Conservation (phyloP, 2,113 vertebrate species). For the Erpornis zantholeuca region DNA sequence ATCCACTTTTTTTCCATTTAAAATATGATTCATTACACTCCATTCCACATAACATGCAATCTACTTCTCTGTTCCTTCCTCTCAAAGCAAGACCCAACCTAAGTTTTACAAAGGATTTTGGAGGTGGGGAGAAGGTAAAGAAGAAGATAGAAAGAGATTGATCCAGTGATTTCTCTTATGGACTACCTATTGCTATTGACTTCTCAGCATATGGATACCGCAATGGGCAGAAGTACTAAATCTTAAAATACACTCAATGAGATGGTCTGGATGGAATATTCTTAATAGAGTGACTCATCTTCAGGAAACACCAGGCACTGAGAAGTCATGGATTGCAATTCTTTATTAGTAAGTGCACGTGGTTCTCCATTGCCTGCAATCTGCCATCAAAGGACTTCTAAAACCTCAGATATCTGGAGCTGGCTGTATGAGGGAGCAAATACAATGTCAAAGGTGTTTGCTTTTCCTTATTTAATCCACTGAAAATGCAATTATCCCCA, state of each 20-base stretch:
- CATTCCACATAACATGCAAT: not conserved
- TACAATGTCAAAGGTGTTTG: not conserved
- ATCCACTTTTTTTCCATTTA: not conserved
- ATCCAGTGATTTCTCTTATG: not conserved
- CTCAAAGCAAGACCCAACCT: not conserved
- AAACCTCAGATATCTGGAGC: not conserved
- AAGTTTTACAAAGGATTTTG: not conserved
- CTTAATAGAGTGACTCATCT: not conserved
- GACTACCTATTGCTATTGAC: not conserved
- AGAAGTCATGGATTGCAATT: not conserved
- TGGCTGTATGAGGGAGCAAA: not conserved
- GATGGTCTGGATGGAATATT: not conserved
- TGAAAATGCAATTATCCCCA: not conserved
- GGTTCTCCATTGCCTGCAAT: not conserved
- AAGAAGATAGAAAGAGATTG: not conserved
- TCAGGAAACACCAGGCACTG: not conserved
- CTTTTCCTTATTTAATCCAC: not conserved
- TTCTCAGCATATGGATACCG: not conserved
- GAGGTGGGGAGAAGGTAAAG: fast-evolving
- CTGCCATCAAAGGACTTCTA: not conserved
- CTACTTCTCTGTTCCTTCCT: not conserved
- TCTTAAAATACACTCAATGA: not conserved
- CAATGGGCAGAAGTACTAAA: not conserved
- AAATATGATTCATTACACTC: not conserved
- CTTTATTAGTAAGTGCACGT: not conserved